Conservation (phyloP, 2,113 vertebrate species). For the Microtus montanus region DNA sequence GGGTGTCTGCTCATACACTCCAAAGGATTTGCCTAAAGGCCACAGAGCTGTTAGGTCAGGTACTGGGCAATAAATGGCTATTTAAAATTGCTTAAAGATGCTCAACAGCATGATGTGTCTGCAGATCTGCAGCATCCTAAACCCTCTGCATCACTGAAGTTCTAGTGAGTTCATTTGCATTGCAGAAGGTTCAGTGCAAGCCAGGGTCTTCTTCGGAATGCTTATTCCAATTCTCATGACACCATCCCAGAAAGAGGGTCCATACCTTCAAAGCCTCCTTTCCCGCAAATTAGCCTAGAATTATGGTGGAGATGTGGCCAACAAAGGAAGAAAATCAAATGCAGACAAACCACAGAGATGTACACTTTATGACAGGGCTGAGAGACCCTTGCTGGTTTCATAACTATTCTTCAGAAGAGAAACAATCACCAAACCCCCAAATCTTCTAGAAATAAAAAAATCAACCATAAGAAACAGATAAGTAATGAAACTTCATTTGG, state of each 20-base stretch:
- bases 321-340: background rate
- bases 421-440: background rate
- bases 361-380: accelerated
- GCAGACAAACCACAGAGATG: background rate
- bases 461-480: background rate
- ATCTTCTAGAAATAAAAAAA: background rate
- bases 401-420: background rate
- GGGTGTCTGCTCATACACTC: background rate
- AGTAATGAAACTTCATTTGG: background rate
- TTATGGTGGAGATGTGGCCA: background rate
- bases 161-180: too few species aligned
- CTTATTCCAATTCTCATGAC: background rate
- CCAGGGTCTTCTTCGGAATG: background rate
- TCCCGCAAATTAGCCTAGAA: background rate
- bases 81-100: background rate
- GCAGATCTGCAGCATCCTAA: background rate
- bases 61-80: background rate
- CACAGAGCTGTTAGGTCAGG: background rate
- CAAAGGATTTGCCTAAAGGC: background rate
- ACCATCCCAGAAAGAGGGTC: too few species aligned
- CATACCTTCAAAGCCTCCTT: background rate
- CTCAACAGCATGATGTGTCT: background rate
- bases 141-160: background rate
- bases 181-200: too few species aligned
- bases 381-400: background rate